These are phyloP conservation scores for Chamaea fasciata DNA, from an alignment of 2,113 vertebrate species.

Conservation along the genomic window DNA sequence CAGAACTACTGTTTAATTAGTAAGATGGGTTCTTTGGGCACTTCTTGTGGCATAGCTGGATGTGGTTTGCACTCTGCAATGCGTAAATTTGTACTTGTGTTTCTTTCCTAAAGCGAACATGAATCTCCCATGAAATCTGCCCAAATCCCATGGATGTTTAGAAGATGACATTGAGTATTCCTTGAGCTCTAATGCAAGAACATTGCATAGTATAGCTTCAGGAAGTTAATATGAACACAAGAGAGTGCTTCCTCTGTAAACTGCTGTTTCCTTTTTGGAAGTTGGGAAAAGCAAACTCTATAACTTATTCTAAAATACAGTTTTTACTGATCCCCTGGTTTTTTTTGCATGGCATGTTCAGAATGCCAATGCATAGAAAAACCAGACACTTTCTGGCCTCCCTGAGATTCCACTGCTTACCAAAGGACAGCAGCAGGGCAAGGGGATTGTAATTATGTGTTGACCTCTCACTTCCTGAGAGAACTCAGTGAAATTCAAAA, in stretches of 20 bases:
- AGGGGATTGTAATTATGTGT: not conserved
- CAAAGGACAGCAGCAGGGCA: not conserved
- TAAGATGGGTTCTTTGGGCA: not conserved
- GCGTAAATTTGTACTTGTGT: not conserved
- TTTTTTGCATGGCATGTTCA: not conserved
- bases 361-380: not conserved
- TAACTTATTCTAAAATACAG: not conserved
- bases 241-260: not conserved
- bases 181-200: not conserved
- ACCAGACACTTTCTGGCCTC: rapidly evolving
- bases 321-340: not conserved
- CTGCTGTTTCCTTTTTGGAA: not conserved
- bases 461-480: not conserved
- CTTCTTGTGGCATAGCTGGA: not conserved
- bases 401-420: not conserved
- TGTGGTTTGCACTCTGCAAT: not conserved
- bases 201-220: not conserved
- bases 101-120: not conserved
- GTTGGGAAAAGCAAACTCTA: not conserved
- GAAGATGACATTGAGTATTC: not conserved
- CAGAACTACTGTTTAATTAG: not conserved
- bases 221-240: not conserved
- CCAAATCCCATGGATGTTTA: not conserved
- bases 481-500: not conserved
- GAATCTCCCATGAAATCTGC: not conserved